Base-by-base conservation (phyloP, 2,888 invertebrate species). In the Acanthosepion lycidas region DNA sequence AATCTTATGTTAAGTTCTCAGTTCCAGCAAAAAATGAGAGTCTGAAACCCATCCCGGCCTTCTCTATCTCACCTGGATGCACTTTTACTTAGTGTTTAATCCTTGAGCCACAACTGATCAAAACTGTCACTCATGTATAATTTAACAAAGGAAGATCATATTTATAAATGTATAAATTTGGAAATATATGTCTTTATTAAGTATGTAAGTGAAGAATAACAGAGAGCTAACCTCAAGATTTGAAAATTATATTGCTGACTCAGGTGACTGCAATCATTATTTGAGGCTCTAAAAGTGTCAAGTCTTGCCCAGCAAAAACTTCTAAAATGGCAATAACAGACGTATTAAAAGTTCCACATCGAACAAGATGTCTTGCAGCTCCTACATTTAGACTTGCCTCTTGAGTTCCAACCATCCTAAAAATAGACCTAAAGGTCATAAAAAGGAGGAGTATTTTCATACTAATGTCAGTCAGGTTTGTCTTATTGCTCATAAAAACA, bases 391-490 rank as follows among this genome's bases (percentile, higher is more conserved):
- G 78, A 78, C 15, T n/a, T 78, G n/a, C 12, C n/a, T 5, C 15
- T 15, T 33, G n/a, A n/a, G 15, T 78, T 78, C 18, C 12, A 78
- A 78, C n/a, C 15, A 15, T 78, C 78, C 78, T 78, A 78, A 78
- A 78, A 78, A 78, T 78, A 78, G 78, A 78, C n/a, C 15, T 78
- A n/a, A 78, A 78, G 15, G 18, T n/a, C 78, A 78, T 78, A n/a
- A 78, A 78, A 78, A 78, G 2, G 12, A 33, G n/a, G 12, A 78
- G 78, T 33, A 78, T 78, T 78, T 78, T 78, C 78, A 78, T 78
- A 78, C 78, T n/a, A 78, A 78, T 33, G 78, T 78, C 78, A 78
- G 78, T n/a, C n/a, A 78, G 78, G n/a, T 78, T 78, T 78, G 78
- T 78, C 78, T 78, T 78, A n/a, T 78, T n/a, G 78, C 78, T 78